phyloP scores from a whole-genome alignment of 2,888 invertebrate genomes.

The Eupithecia dodoneata region DNA sequence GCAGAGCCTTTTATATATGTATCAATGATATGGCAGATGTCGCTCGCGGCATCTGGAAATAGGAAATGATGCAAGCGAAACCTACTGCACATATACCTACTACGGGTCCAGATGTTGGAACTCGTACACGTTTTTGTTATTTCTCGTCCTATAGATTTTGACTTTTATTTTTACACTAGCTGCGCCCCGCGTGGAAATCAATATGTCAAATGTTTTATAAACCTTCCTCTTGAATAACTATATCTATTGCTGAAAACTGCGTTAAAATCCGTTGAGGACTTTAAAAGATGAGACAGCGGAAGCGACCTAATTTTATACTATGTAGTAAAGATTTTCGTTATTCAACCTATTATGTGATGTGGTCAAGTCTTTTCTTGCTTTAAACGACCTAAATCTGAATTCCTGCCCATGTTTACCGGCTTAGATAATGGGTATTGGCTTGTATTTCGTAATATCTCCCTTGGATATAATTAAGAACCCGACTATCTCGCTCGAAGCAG shows the following conservation, averaged over 20 bases:
- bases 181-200: no score
- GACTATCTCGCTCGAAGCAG: not conserved
- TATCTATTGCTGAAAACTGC: no score
- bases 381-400: not conserved
- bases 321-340: not conserved
- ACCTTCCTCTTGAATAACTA: no score
- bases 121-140: not conserved
- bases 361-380: not conserved
- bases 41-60: constrained; percentile 31
- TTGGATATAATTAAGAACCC: not conserved
- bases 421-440: not conserved
- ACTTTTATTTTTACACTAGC: not conserved
- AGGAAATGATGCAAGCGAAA: constrained; percentile 36
- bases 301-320: no score
- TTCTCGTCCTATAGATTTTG: not conserved
- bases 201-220: no score
- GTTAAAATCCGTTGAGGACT: no score
- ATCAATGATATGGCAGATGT: constrained; percentile 25
- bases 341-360: not conserved
- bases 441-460: not conserved
- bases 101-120: not conserved
- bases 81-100: constrained; percentile 20
- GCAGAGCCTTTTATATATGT: constrained; percentile 19
- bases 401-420: not conserved
- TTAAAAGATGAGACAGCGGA: no score